Evolutionary conservation across 2,888 invertebrate species (phyloP).

Genomic region (Crepidodera aurea): DNA sequence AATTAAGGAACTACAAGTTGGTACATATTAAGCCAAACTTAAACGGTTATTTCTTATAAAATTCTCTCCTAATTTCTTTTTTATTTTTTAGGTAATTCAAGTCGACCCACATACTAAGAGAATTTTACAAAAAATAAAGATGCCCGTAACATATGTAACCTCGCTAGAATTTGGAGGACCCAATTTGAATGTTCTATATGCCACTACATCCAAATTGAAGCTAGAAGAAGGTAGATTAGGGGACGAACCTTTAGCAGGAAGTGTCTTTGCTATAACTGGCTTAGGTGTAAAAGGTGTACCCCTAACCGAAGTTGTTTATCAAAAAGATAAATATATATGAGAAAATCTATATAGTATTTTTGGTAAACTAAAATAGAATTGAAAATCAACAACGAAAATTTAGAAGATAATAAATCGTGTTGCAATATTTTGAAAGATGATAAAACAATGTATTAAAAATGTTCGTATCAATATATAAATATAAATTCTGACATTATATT

Average conservation of each 20-base stretch:
- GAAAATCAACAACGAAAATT: too few relatives aligned
- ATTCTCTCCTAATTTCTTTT: too few relatives aligned
- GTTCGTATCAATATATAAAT: too few relatives aligned
- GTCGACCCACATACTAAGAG: constrained; percentile 59
- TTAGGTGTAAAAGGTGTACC: constrained; percentile 55
- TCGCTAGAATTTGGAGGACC: constrained; percentile 70
- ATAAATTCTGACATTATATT: too few relatives aligned
- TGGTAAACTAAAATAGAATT: too few relatives aligned
- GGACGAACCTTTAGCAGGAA: constrained; percentile 59
- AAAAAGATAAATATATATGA: too few relatives aligned
- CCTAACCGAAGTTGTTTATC: too few relatives aligned
- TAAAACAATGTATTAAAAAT: too few relatives aligned
- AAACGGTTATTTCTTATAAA: background rate
- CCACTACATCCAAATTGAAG: constrained; percentile 63
- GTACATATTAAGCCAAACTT: background rate
- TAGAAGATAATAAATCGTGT: too few relatives aligned
- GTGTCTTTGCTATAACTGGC: constrained; percentile 59
- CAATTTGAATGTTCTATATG: constrained; percentile 65
- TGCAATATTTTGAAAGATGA: too few relatives aligned
- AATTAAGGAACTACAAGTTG: too few relatives aligned
- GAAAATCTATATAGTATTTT: too few relatives aligned
- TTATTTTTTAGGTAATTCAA: constrained; percentile 61
- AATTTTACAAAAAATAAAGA: constrained; percentile 59
- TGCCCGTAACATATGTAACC: constrained; percentile 66
- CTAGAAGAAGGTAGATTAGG: constrained; percentile 59